phyloP scores from a whole-genome alignment of 2,113 vertebrate genomes.

The Gavialis gangeticus region DNA sequence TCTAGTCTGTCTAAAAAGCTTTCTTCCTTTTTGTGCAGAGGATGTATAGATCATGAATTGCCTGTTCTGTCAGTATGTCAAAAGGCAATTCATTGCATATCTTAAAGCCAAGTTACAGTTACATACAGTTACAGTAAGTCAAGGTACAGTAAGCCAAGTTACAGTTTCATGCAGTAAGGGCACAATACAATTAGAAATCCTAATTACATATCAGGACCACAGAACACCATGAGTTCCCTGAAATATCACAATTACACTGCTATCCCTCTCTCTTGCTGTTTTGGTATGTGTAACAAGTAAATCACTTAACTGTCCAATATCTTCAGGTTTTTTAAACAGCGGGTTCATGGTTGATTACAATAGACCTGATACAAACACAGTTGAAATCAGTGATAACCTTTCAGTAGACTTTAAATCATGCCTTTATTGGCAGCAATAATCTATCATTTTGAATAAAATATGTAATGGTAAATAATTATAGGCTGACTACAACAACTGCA shows the following conservation, averaged over 20 bases:
- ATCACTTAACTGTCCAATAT: not conserved
- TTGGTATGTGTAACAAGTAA: not conserved
- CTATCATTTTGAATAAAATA: not conserved
- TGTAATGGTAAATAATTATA: not conserved
- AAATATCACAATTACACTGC: not conserved
- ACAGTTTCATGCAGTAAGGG: not conserved
- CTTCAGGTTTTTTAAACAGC: not conserved
- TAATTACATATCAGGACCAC: not conserved
- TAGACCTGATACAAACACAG: not conserved
- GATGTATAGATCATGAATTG: not conserved
- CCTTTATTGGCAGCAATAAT: not conserved
- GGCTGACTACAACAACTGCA: too few relatives aligned
- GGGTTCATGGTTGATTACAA: not conserved
- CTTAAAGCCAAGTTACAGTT: not conserved
- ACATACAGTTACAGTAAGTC: not conserved
- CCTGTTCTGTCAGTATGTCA: not conserved
- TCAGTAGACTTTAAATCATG: not conserved
- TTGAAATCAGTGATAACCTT: not conserved
- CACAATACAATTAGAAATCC: not conserved
- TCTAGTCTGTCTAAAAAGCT: not conserved
- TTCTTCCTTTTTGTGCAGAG: not conserved
- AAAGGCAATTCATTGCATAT: not conserved
- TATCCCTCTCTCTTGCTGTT: not conserved
- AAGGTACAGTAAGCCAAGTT: not conserved
- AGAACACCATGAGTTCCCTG: not conserved